These are phyloP conservation scores for Hipparchia sbordonii DNA, from an alignment of 2,888 invertebrate species.

Conservation along the genomic window DNA sequence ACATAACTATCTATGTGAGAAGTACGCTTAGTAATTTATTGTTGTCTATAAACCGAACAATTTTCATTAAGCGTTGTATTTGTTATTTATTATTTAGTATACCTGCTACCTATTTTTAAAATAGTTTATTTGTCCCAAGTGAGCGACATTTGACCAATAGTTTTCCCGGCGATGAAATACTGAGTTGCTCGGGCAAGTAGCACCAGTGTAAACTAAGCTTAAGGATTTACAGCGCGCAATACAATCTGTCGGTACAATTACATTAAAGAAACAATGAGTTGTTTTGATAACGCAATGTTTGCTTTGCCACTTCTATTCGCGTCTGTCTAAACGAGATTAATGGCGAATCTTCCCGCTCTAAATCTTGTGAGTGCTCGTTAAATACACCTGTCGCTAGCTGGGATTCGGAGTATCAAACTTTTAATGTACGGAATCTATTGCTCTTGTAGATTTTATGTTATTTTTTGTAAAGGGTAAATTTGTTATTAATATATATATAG, in stretches of 20 bases:
- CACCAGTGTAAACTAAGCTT: neutral
- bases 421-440: slow-evolving; percentile 55
- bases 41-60: no score
- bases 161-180: no score
- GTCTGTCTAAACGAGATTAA: slow-evolving; percentile 76
- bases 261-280: slow-evolving; percentile 45
- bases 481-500: no score
- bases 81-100: no score
- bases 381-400: slow-evolving; percentile 78
- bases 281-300: slow-evolving; percentile 63
- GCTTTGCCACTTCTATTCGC: slow-evolving; percentile 65
- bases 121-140: no score
- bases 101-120: no score
- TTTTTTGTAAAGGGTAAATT: neutral
- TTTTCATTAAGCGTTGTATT: no score
- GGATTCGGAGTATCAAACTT: slow-evolving; percentile 68
- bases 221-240: slow-evolving; percentile 15
- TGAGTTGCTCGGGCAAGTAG: neutral
- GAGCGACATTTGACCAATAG: no score
- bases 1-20: no score
- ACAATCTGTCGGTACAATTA: slow-evolving; percentile 31
- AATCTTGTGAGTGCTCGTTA: slow-evolving; percentile 74
- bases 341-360: slow-evolving; percentile 72
- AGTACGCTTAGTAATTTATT: no score
- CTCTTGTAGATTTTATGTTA: slow-evolving; percentile 12